Base-by-base conservation (phyloP, 2,797 vertebrate genomes). In the Cuculus canorus region DNA sequence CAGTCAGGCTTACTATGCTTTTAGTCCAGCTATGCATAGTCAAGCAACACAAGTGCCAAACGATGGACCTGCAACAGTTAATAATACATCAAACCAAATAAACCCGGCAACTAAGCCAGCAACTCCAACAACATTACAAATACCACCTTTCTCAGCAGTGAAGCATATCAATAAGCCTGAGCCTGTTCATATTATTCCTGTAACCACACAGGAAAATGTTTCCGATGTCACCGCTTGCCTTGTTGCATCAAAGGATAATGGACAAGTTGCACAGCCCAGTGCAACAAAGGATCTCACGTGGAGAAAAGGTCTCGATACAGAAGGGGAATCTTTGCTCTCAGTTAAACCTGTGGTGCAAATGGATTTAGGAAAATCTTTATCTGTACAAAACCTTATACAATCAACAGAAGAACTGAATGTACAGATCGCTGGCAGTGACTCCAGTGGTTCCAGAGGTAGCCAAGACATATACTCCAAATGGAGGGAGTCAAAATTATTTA, bases 401-500 rank as follows among this genome's bases (percentile, higher is more conserved):
- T 98, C 99, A 28, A 97, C 98, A 33, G 97, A 98, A 92, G 98
- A 98, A 97, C 98, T 98, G 96, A 98, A 97, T 82, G 95, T 97
- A 91, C 98, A 98, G 78, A 94, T 98, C 87, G 96, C 98, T 82
- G 98, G 98, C 94, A 98, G 98, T 94, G 98, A 98, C 73, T 98
- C 98, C 35, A 97, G 98, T 41, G 97, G 98, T 96, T 98, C 98
- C 94, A 98, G 98, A 97, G 97, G 98, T 90, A 98, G 98, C 93
- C 98, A 98, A 96, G 98, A 98, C 24, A 93, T 97, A 57, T 98
- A 98, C 84, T 98, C 98, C n/a, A 98, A 98, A 82, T 99, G 99
- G 99, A 98, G 98, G 79, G 99, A 99, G 96, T 98, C 99, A 71
- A 98, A 98, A 97, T 98, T 99, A 96, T 99, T 99, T 96, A 99